phyloP scores from a whole-genome alignment of 2,888 invertebrate genomes.

The Eugnorisma glareosa region DNA sequence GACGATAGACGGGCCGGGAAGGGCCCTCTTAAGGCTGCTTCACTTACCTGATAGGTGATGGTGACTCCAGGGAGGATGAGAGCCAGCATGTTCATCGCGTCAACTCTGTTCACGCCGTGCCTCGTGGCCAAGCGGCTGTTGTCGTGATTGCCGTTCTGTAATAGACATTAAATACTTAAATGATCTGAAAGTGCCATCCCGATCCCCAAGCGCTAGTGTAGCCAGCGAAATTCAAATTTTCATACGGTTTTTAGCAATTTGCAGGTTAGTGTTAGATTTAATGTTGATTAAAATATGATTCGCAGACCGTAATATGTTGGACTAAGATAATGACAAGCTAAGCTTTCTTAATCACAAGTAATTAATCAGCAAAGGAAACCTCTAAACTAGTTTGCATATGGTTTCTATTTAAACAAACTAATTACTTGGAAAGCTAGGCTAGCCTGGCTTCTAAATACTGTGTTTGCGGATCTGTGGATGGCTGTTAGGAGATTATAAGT shows the following conservation, averaged over 20 bases:
- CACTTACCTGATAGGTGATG: slow-evolving; percentile 93
- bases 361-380: not conserved
- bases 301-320: not conserved
- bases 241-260: not conserved
- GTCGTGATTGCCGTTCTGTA: slow-evolving; percentile 93
- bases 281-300: not conserved
- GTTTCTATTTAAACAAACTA: not conserved
- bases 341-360: not conserved
- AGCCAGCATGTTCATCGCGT: slow-evolving; percentile 95
- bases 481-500: not conserved
- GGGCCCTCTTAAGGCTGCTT: not conserved
- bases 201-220: not conserved
- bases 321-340: not conserved
- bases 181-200: not conserved
- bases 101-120: slow-evolving; percentile 92
- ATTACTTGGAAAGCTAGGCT: not conserved
- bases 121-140: slow-evolving; percentile 92
- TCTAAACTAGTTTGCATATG: not conserved
- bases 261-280: too few relatives aligned
- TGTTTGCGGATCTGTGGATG: not conserved
- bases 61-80: slow-evolving; percentile 95
- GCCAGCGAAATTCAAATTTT: not conserved
- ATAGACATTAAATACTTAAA: not conserved
- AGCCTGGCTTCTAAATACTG: not conserved
- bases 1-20: too few relatives aligned